Conservation (phyloP, 2,888 invertebrate genomes). For the Entomobrya proxima region DNA sequence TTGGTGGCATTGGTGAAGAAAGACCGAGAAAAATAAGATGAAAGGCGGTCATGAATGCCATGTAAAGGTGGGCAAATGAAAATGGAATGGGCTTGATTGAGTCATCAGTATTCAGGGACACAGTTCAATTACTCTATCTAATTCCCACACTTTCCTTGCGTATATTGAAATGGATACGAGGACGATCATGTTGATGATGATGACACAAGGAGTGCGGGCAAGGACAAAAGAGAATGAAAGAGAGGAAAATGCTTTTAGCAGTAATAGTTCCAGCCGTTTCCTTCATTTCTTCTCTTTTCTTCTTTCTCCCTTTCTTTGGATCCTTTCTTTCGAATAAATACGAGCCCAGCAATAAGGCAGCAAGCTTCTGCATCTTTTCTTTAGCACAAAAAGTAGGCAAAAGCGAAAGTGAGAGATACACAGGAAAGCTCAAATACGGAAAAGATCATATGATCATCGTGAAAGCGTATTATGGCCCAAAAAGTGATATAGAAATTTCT, state of each 20-base stretch:
- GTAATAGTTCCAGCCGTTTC: conserved; percentile 52
- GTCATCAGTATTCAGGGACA: conserved; percentile 72
- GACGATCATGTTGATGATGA: conserved; percentile 10
- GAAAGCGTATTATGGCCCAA: too few species aligned
- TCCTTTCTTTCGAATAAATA: conserved; percentile 27
- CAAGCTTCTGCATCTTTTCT: conserved; percentile 7
- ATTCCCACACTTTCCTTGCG: conserved; percentile 62
- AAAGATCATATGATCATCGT: conserved; percentile 20
- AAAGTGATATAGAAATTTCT: too few species aligned
- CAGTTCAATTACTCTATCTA: conserved; percentile 71
- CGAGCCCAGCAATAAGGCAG: background rate
- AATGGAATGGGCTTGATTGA: conserved; percentile 72
- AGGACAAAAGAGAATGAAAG: conserved; percentile 61
- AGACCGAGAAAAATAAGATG: conserved; percentile 28
- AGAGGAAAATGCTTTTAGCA: conserved; percentile 55
- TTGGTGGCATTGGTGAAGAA: background rate
- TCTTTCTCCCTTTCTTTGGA: conserved; percentile 30
- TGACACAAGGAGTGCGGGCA: conserved; percentile 33
- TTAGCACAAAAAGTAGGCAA: background rate
- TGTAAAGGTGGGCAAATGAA: conserved; percentile 67
- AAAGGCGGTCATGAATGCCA: conserved; percentile 58
- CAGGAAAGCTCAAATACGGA: conserved; percentile 14
- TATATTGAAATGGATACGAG: conserved; percentile 64
- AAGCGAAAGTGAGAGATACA: background rate
- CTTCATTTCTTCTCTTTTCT: conserved; percentile 35